Conservation (phyloP, 2,888 invertebrate genomes). For the Pyrgus malvae region DNA sequence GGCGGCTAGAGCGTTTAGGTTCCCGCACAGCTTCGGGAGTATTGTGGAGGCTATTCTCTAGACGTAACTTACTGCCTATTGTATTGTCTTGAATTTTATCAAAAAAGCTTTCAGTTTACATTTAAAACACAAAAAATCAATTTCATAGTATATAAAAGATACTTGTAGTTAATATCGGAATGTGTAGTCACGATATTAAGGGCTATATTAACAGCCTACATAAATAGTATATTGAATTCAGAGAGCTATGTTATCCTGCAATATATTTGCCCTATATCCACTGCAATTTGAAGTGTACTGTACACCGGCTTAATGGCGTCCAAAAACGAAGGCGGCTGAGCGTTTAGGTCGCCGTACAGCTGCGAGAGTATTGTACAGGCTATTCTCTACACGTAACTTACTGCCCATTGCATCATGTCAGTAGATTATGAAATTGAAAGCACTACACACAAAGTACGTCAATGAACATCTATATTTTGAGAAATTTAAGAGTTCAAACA, state of each 20-base stretch:
- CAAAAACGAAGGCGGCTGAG: conserved; percentile 31
- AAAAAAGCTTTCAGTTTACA: too few species aligned
- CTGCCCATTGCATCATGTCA: conserved; percentile 15
- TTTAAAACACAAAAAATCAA: too few species aligned
- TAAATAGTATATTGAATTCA: too few species aligned
- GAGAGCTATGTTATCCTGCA: neutral
- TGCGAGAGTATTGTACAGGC: conserved; percentile 7
- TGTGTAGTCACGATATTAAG: too few species aligned
- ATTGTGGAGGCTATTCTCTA: conserved; percentile 20
- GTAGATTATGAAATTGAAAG: neutral
- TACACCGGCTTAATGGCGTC: conserved; percentile 27
- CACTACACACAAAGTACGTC: too few species aligned
- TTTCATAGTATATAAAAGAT: too few species aligned
- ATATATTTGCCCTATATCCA: conserved; percentile 3
- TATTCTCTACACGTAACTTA: conserved; percentile 19
- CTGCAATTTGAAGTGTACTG: conserved; percentile 37
- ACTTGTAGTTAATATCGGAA: too few species aligned
- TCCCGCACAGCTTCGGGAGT: conserved; percentile 4
- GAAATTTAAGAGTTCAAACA: too few species aligned
- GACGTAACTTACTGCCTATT: conserved; percentile 16
- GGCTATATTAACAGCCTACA: too few species aligned
- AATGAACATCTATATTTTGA: too few species aligned
- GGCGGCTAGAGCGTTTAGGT: conserved; percentile 28
- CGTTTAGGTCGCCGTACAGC: conserved; percentile 21
- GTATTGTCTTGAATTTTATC: conserved; percentile 10